These are phyloP conservation scores for Eolophus roseicapilla DNA, from an alignment of 2,113 vertebrate genomes.

Conservation along the genomic window DNA sequence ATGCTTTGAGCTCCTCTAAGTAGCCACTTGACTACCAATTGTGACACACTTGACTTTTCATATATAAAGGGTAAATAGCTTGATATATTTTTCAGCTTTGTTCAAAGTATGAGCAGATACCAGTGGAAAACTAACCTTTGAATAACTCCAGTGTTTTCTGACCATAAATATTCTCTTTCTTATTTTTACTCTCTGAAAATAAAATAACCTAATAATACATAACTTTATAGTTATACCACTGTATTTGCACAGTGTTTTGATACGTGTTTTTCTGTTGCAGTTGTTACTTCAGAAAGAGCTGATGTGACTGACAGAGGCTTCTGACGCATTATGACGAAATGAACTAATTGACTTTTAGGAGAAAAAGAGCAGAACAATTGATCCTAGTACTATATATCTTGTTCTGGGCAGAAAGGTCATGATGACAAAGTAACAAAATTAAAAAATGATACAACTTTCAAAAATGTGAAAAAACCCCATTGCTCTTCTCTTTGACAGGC, in stretches of 20 bases:
- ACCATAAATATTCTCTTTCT: not conserved
- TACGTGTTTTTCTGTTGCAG: not conserved
- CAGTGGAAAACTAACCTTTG: not conserved
- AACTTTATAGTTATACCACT: not conserved
- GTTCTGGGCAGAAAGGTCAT: conserved; percentile 33
- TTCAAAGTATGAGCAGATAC: not conserved
- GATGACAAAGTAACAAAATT: conserved; percentile 32
- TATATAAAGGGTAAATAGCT: not conserved
- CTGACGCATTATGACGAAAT: not conserved
- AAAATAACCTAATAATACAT: not conserved
- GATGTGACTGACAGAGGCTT: conserved; percentile 33
- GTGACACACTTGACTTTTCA: not conserved
- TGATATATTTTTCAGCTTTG: not conserved
- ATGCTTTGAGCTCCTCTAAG: not conserved
- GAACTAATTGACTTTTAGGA: conserved; percentile 37
- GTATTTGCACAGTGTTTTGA: conserved; percentile 8
- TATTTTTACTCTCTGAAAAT: not conserved
- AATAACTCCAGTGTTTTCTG: not conserved
- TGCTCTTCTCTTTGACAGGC: not conserved
- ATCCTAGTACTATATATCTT: conserved; percentile 9
- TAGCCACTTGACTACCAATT: conserved; percentile 14
- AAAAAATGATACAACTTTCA: not conserved
- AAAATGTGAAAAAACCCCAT: not conserved
- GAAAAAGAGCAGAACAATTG: conserved; percentile 49
- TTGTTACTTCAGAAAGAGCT: conserved; percentile 30